Evolutionary conservation across 2,888 invertebrate genomes (phyloP), one percentile per base, ranked within the genome.

Genomic region (Drosophila borborema): DNA sequence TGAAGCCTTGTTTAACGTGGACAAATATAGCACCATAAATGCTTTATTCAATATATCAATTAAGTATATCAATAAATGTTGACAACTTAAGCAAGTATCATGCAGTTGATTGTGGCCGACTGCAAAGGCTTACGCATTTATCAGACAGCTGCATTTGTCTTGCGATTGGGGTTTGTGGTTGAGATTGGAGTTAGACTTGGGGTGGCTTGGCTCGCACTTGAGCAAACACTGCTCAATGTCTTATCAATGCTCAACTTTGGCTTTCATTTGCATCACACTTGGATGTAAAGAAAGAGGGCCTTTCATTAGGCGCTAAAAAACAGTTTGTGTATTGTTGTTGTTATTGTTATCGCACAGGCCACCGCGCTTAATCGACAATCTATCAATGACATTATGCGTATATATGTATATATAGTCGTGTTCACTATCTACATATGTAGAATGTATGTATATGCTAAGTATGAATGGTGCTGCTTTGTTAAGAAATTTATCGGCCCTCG

Each of bases 401-500:
- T 38, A 34, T 34, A 34, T 28, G 3, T 34, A 34, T 34, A 10
- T 34, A 31, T 46, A 38, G 20, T 43, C 43, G 45, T 31, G 34
- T n/a, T 49, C 28, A 23, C 20, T 20, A 46, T 46, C 14, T 23
- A 9, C 20, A 40, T 34, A 40, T 36, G 28, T 28, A 28, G 28
- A 28, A 51, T n/a, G 0, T 54, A 12, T 36, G 4, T 49, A 38
- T 51, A 34, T 73, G 46, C n/a, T 65, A 36, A 56, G 48, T 70
- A 89, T 86, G 77, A 85, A 85, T 88, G 85, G 70, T 7, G 64
- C 53, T 23, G 65, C 89, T 72, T 88, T 85, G 90, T 84, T 68
- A 72, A 51, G 54, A 45, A 64, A 34, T 64, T 70, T 49, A 61
- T 48, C 58, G 67, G 71, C 66, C 72, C 80, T 66, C 71, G 63